Evolutionary conservation across 2,113 vertebrate species (phyloP).

Genomic region (Ptilonorhynchus violaceus): DNA sequence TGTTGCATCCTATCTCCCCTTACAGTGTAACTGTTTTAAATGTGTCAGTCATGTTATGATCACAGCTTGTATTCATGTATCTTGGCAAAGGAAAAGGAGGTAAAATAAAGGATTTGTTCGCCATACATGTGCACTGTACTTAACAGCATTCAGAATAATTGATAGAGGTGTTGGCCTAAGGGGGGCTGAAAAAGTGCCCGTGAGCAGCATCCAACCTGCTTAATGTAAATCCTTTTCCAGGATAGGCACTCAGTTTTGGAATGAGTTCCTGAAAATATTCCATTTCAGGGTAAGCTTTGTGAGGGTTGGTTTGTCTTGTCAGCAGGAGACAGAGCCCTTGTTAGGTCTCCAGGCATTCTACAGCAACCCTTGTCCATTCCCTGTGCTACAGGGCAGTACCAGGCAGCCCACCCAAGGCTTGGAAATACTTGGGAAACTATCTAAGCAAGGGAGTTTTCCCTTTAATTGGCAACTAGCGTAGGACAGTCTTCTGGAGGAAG

Average conservation of each 20-base stretch:
- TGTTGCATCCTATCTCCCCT: background rate
- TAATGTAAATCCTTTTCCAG: background rate
- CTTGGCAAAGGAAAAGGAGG: background rate
- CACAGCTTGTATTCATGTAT: background rate
- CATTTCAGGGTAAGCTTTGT: background rate
- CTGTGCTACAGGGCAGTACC: background rate
- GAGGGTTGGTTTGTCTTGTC: background rate
- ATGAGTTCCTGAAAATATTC: background rate
- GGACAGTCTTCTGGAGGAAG: background rate
- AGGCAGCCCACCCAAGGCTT: background rate
- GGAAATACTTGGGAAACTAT: background rate
- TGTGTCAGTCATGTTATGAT: background rate
- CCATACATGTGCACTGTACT: fast-evolving
- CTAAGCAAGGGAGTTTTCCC: background rate
- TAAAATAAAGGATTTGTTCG: background rate
- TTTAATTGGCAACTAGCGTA: background rate
- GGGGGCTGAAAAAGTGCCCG: background rate
- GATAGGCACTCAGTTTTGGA: background rate
- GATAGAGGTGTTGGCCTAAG: background rate
- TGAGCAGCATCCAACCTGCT: background rate
- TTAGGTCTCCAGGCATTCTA: background rate
- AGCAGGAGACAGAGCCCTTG: background rate
- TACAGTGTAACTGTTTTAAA: background rate
- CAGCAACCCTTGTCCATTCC: background rate
- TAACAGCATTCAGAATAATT: background rate